Evolutionary conservation across 2,797 vertebrate genomes (phyloP), one percentile per base, ranked within the genome.

Genomic region (Erethizon dorsatum): DNA sequence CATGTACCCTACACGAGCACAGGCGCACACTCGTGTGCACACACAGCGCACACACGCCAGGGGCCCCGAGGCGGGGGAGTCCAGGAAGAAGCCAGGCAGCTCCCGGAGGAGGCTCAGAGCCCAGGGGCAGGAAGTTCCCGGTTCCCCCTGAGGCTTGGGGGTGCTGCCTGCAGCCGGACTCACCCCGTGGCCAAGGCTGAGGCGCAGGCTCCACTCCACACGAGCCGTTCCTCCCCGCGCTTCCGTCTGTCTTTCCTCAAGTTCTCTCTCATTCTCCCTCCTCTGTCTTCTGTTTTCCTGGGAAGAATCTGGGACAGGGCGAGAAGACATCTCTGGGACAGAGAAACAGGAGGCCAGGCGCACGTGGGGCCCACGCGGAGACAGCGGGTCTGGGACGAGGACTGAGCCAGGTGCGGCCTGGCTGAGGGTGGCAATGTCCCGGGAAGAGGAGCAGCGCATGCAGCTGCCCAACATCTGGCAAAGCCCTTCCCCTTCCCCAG

Each of bases 321-420:
- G 83, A 91, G 79, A 73, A 50, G 50, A 83, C 59, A 50, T 63
- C 61, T 89, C 79, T 28, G 52, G 78, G 90, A 86, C 61, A 83
- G 63, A 91, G 57, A 50, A 73, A 57, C 83, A 47, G 56, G 61
- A 1, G 67, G 75, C 57, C 94, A 92, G 50, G 93, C 87, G 33
- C 89, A 52, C 20, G 50, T 1, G 13, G 28, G 5, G 3, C 5
- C 33, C 12, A 33, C 83, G 17, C 0, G 24, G 41, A 69, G 3
- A 4, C 63, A 59, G 61, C 37, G 0, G 33, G 67, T 9, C 37
- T 8, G 4, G 24, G n/a, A 3, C 20, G 2, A 7, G 20, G n/a
- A 12, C n/a, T 2, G 37, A 11, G 69, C n/a, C 7, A 3, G 57
- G 52, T 45, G 47, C 5, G 50, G 22, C 37, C 83, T 87, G 61